Base-by-base conservation (phyloP, 1,140 invertebrate genomes). In the Prorops nasuta region DNA sequence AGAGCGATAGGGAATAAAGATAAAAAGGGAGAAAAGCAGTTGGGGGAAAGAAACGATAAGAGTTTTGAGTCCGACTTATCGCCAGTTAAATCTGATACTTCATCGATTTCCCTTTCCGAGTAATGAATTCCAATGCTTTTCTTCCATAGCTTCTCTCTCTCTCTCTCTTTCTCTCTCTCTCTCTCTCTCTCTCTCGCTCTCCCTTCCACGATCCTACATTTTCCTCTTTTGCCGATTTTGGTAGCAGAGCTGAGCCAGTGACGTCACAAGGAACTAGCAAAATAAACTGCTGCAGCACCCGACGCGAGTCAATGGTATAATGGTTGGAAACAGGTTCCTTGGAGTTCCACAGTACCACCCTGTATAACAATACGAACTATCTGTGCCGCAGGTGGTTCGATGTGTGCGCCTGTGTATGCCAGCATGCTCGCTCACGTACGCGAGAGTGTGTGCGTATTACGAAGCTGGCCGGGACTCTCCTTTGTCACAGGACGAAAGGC, bases 401-500 rank as follows among this genome's bases (percentile, higher is more conserved):
- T 28, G 12, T 28, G 21, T 42, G 22, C 24, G 43, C 31, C 28
- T 24, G n/a, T n/a, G n/a, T n/a, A n/a, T n/a, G n/a, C n/a, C n/a
- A n/a, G n/a, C n/a, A n/a, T n/a, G n/a, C n/a, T n/a, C n/a, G n/a
- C n/a, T 28, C 24, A 28, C 15, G 35, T 14, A 19, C 32, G 31
- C 35, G 36, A 38, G 37, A 39, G 45, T 12, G 36, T 44, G 21
- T 16, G 49, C 34, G 49, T 46, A 39, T 22, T 43, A 56, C 35
- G 50, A 44, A 62, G 59, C 53, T 60, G 57, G 65, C 54, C 64
- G 51, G 45, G 57, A 57, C 49, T 53, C 55, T 60, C 58, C 67
- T 68, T 69, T 72, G 67, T 72, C 63, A 66, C 62, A 53, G 51
- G 53, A 67, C 64, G 66, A 68, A 70, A 67, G 67, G 66, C 69